These are phyloP conservation scores for Passer montanus DNA, from an alignment of 2,113 vertebrate genomes.

Conservation along the genomic window DNA sequence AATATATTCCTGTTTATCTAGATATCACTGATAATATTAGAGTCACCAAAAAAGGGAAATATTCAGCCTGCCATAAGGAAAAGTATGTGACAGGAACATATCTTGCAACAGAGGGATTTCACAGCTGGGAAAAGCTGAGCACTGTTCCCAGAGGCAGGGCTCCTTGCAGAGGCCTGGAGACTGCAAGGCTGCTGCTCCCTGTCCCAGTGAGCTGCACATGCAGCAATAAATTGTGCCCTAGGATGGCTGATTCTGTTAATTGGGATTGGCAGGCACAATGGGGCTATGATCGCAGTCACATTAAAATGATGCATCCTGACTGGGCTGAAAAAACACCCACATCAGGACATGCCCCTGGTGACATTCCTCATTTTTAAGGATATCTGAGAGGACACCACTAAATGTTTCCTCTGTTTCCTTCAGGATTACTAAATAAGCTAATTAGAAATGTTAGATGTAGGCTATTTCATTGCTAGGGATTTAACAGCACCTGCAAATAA, in stretches of 20 bases:
- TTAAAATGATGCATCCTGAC: conserved; percentile 42
- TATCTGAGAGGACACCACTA: conserved; percentile 33
- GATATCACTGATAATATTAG: background rate
- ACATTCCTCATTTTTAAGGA: conserved; percentile 19
- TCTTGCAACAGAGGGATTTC: conserved; percentile 15
- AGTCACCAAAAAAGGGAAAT: background rate
- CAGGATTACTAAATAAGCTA: conserved; percentile 7
- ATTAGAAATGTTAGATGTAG: conserved; percentile 44
- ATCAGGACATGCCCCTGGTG: conserved; percentile 7
- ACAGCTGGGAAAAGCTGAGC: conserved; percentile 15
- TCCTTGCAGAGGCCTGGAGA: background rate
- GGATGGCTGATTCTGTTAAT: background rate
- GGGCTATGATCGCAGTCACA: background rate
- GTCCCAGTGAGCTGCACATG: conserved; percentile 27
- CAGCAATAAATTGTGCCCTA: conserved; percentile 12
- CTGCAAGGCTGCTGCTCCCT: background rate
- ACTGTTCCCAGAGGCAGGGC: background rate
- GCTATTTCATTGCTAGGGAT: background rate
- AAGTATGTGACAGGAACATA: background rate
- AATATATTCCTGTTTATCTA: conserved; percentile 25
- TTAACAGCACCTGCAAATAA: conserved; percentile 18
- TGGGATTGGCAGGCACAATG: conserved; percentile 15
- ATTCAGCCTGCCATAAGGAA: background rate
- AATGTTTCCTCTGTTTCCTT: conserved; percentile 39
- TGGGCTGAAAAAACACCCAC: conserved; percentile 39